Conservation (phyloP, 1,140 invertebrate species). For the Drosophila navojoa region DNA sequence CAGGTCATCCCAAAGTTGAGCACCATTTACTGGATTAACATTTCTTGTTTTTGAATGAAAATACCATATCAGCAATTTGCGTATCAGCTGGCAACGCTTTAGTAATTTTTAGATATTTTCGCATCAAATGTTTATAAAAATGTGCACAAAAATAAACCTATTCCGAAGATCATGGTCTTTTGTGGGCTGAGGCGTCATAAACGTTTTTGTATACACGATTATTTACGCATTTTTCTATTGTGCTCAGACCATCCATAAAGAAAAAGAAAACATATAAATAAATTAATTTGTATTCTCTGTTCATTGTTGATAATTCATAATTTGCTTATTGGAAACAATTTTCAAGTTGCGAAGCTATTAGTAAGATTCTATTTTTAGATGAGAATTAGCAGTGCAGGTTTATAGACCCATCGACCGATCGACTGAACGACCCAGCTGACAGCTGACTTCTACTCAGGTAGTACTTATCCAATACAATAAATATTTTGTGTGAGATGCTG, state of each 20-base stretch:
- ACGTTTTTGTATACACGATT: slow-evolving; percentile 40
- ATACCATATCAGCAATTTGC: slow-evolving; percentile 52
- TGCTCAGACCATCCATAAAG: slow-evolving; percentile 12
- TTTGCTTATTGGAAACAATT: slow-evolving; percentile 67
- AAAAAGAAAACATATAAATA: neutral
- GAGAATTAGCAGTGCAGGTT: slow-evolving; percentile 47
- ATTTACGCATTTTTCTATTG: slow-evolving; percentile 42
- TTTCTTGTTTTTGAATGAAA: slow-evolving; percentile 46
- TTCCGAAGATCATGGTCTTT: slow-evolving; percentile 39
- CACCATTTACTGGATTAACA: neutral
- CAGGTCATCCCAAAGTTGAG: slow-evolving; percentile 3
- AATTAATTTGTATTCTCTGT: slow-evolving; percentile 47
- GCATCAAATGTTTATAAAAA: slow-evolving; percentile 55
- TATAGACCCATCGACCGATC: slow-evolving; percentile 1
- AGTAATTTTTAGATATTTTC: slow-evolving; percentile 38
- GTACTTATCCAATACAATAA: slow-evolving; percentile 19
- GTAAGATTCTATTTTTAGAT: slow-evolving; percentile 68
- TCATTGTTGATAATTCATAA: slow-evolving; percentile 74
- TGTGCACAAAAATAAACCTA: slow-evolving; percentile 45
- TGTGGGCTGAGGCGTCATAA: slow-evolving; percentile 30
- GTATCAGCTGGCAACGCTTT: slow-evolving; percentile 45
- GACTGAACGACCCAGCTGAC: neutral
- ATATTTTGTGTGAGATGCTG: slow-evolving; percentile 25
- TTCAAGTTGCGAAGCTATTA: slow-evolving; percentile 46
- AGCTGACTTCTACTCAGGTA: neutral